Percentiles rank a stretch among this genome's conserved stretches.
These are phyloP conservation scores for Leucophenga maculata DNA, from an alignment of 2,888 invertebrate species.

Conservation along the genomic window DNA sequence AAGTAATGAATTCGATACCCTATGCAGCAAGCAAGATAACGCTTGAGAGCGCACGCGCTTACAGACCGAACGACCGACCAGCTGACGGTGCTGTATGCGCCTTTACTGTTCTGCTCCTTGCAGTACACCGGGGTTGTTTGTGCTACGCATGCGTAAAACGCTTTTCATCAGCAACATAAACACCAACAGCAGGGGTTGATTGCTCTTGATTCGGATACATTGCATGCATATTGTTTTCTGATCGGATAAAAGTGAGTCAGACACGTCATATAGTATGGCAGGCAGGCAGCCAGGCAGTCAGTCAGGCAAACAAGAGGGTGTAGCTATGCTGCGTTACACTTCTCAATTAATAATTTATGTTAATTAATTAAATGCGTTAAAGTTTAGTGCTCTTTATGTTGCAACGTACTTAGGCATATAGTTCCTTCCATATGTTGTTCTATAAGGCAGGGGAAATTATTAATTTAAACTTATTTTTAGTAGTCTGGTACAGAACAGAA, in stretches of 20 bases:
- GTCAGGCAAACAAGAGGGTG: background rate
- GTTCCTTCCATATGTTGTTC: no score
- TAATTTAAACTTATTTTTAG: no score
- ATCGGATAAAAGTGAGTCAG: background rate
- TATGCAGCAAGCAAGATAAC: no score
- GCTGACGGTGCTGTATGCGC: constrained; percentile 2
- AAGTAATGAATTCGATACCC: no score
- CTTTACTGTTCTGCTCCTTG: background rate
- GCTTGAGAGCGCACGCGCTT: no score
- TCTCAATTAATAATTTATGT: constrained; percentile 63
- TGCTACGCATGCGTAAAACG: no score
- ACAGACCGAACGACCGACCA: no score
- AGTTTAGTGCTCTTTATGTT: background rate
- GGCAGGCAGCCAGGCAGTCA: constrained; percentile 30
- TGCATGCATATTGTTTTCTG: background rate
- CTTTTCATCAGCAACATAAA: no score
- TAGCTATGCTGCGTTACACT: constrained; percentile 35
- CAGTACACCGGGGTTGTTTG: no score
- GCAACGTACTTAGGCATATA: no score
- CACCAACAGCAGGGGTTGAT: constrained; percentile 2
- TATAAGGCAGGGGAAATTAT: no score
- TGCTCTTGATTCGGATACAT: background rate
- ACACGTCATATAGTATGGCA: background rate
- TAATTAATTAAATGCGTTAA: constrained; percentile 52
- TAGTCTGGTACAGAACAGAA: no score